A percentile compares a stretch with the other conserved stretches of the same genome.
phyloP scores from a whole-genome alignment of 2,797 vertebrate genomes.

The Monodelphis domestica region DNA sequence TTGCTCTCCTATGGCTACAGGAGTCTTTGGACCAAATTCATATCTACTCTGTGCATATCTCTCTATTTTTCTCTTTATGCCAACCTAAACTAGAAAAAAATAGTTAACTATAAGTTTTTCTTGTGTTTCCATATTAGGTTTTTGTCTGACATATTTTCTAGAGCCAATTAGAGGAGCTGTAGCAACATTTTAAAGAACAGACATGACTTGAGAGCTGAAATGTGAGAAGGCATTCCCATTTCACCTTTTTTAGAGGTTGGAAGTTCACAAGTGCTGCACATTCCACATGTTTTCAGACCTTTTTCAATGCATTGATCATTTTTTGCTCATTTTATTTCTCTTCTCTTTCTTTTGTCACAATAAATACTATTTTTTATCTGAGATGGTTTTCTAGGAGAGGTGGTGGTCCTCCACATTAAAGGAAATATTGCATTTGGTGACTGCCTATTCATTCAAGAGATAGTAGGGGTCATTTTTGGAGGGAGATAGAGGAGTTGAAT shows the following conservation, averaged over 20 bases:
- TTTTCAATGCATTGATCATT: neutral
- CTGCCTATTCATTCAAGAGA: neutral
- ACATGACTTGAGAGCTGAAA: neutral
- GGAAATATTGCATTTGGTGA: neutral
- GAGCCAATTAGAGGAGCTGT: too few species aligned
- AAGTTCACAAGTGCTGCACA: neutral
- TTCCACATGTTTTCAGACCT: neutral
- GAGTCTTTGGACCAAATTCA: too few species aligned
- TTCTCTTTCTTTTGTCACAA: neutral
- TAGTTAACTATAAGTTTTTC: too few species aligned
- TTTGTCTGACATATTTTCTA: too few species aligned
- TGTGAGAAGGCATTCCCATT: neutral
- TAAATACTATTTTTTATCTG: neutral
- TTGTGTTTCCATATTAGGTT: too few species aligned
- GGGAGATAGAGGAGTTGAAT: neutral
- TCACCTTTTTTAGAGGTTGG: neutral
- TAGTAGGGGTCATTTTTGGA: neutral
- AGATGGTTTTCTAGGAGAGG: neutral
- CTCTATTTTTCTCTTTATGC: too few species aligned
- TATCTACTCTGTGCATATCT: too few species aligned
- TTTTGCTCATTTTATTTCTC: neutral
- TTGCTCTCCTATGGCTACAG: neutral
- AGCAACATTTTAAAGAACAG: neutral
- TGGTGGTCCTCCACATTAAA: neutral
- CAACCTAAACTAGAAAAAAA: too few species aligned